Evolutionary conservation across 2,888 invertebrate genomes (phyloP), one percentile per base, ranked within the genome.

Genomic region (Apamea anceps): DNA sequence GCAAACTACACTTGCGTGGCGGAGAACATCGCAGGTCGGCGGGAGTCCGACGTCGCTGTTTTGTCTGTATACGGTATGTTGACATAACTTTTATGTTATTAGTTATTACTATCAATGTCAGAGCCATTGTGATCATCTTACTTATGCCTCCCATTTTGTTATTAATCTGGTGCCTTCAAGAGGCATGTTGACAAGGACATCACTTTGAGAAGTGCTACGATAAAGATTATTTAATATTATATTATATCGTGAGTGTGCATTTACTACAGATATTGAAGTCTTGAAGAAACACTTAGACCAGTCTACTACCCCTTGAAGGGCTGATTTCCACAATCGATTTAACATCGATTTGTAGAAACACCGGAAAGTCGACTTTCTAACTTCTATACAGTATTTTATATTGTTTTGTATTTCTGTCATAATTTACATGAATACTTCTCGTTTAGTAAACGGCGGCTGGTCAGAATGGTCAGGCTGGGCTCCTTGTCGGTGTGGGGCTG

Each of bases 1-100:
- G 99, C 99, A 74, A 99, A 99, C 97, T 99, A 99, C 96, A 99
- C 99, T 48, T 99, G 99, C 94, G 98, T 99, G 37, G 99, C 99
- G 2, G 98, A 99, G 95, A 99, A 99, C 95, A 98, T 99, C 84
- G 99, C 99, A 6, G 99, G 98, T 7, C 98, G 98, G 84, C 97
- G 99, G 74, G 97, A 98, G 91, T 98, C 99, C 72, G 98, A 99
- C 83, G 98, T 99, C 2, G 99, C 99, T 42, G 98, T 98, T 84
- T 97, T 99, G 91, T 98, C 98, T 86, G 99, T 99, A 83, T 99
- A 98, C 94, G 99, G 99, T 99, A 97, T 97, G 98, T 96, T 86
- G 84, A 80, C 63, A 85, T 82, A 85, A 80, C 80, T 79, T 75
- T 76, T 68, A 78, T 85, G 85, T 79, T 80, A 75, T 81, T 70